Evolutionary conservation across 2,888 invertebrate genomes (phyloP), one percentile per base, ranked within the genome.

Genomic region (Acanthopleura granulata): DNA sequence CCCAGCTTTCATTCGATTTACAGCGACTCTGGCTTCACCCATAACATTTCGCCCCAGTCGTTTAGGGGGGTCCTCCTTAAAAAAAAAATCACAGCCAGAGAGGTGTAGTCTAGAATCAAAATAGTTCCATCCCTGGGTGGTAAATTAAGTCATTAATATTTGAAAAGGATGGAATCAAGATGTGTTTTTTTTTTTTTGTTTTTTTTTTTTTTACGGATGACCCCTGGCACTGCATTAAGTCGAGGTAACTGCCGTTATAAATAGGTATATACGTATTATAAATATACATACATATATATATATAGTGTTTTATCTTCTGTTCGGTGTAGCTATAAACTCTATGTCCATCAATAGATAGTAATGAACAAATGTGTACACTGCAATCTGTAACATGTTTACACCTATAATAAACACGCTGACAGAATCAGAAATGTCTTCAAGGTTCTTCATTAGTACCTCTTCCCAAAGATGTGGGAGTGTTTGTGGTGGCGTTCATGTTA

Each of bases 391-490:
- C 18, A 22, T 57, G 18, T 18, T 57, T 57, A 22, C 57, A 57
- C 57, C 18, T 57, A 57, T n/a, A 57, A 57, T 57, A 57, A 57
- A 57, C 57, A n/a, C 57, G 57, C 57, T 57, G 57, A 57, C 57
- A 57, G 57, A 57, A 57, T 57, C 57, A 22, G 22, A 57, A 57
- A n/a, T n/a, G n/a, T n/a, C n/a, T n/a, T n/a, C n/a, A n/a, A n/a
- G n/a, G n/a, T n/a, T n/a, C n/a, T n/a, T n/a, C n/a, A n/a, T n/a
- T n/a, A n/a, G n/a, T n/a, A n/a, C n/a, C n/a, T n/a, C n/a, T n/a
- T n/a, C n/a, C n/a, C n/a, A n/a, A n/a, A n/a, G n/a, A n/a, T n/a
- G n/a, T n/a, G n/a, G n/a, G n/a, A n/a, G n/a, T n/a, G n/a, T n/a
- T n/a, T n/a, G n/a, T n/a, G n/a, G n/a, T n/a, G n/a, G n/a, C n/a